Conservation (phyloP, 2,113 vertebrate species). For the Cyprinodon brontotheroides region DNA sequence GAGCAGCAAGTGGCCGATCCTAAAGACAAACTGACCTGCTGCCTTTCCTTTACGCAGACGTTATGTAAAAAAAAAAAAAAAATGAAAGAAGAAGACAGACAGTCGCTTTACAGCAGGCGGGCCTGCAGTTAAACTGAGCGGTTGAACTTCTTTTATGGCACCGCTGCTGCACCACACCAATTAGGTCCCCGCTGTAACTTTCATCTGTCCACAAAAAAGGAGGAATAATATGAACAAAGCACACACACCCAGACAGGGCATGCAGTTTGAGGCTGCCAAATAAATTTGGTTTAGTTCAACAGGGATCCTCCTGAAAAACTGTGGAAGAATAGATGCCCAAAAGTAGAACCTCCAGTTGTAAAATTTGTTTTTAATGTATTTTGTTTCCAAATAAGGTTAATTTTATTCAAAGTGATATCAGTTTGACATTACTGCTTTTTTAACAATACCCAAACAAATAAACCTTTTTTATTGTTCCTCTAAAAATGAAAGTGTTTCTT, state of each 20-base stretch:
- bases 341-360: not conserved
- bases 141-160: conserved; percentile 71
- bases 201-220: conserved; percentile 78
- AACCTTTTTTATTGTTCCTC: conserved; percentile 63
- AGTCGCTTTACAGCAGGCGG: conserved; percentile 59
- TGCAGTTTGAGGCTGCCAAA: conserved; percentile 26
- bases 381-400: not conserved
- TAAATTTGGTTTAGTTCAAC: conserved; percentile 19
- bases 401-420: conserved; percentile 18
- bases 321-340: not conserved
- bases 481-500: conserved; percentile 54
- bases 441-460: conserved; percentile 47
- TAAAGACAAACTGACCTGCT: conserved; percentile 46
- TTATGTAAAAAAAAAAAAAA: conserved; percentile 70
- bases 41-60: conserved; percentile 69
- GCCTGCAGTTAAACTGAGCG: conserved; percentile 70
- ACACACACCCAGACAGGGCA: conserved; percentile 47
- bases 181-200: conserved; percentile 78
- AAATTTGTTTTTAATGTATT: not conserved
- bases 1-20: conserved; percentile 33
- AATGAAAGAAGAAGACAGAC: conserved; percentile 70
- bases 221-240: conserved; percentile 58
- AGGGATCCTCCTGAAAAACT: conserved; percentile 2
- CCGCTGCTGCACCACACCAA: conserved; percentile 77
- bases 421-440: conserved; percentile 19